Evolutionary conservation across 2,888 invertebrate genomes (phyloP).

Genomic region (Thymelicus acteon): DNA sequence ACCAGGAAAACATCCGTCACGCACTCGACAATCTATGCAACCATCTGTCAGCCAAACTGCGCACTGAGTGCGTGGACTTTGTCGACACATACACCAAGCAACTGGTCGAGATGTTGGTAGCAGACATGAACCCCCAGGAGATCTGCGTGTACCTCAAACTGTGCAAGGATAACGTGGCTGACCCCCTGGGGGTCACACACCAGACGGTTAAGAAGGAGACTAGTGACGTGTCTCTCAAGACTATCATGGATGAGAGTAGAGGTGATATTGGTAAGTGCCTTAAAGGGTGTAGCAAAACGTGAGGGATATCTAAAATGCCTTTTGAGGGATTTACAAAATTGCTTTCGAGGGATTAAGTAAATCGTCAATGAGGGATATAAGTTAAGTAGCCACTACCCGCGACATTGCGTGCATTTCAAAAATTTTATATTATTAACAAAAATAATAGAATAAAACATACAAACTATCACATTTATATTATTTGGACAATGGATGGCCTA

Average conservation of each 20-base stretch:
- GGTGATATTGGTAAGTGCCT: slow-evolving; percentile 79
- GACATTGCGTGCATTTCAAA: too few relatives aligned
- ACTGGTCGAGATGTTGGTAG: slow-evolving; percentile 90
- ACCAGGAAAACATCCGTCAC: slow-evolving; percentile 87
- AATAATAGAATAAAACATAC: too few relatives aligned
- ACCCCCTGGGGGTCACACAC: slow-evolving; percentile 60
- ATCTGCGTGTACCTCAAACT: slow-evolving; percentile 91
- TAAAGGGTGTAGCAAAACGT: too few relatives aligned
- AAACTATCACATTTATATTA: too few relatives aligned
- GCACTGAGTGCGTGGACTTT: slow-evolving; percentile 89
- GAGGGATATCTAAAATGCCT: too few relatives aligned
- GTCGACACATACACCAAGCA: slow-evolving; percentile 91
- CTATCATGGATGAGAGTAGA: slow-evolving; percentile 14
- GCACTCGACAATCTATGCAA: slow-evolving; percentile 89
- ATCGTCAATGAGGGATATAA: too few relatives aligned
- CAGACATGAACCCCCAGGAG: slow-evolving; percentile 87
- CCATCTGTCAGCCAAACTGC: slow-evolving; percentile 87
- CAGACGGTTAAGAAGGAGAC: slow-evolving; percentile 45
- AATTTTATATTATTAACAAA: too few relatives aligned
- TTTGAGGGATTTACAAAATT: too few relatives aligned
- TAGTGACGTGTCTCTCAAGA: not conserved
- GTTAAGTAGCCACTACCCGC: too few relatives aligned
- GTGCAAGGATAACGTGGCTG: slow-evolving; percentile 82
- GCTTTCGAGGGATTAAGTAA: too few relatives aligned
- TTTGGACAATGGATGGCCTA: too few relatives aligned